Evolutionary conservation across 1,140 invertebrate species (phyloP).

Genomic region (Aplysia californica): DNA sequence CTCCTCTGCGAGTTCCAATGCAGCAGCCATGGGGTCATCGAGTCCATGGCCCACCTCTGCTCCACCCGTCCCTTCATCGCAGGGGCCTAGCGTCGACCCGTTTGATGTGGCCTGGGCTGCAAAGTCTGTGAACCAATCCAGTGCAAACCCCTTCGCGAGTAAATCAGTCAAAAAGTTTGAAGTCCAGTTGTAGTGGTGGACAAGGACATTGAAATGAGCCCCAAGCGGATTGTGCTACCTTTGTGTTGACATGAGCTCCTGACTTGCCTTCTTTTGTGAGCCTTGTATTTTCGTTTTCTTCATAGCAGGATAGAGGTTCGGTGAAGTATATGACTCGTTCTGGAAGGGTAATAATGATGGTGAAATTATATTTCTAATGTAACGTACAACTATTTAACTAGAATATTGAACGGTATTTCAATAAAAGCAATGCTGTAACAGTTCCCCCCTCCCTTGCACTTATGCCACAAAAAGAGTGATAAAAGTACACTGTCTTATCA

Average conservation of each 20-base stretch:
- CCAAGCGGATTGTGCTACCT: neutral
- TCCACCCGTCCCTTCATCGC: conserved; percentile 51
- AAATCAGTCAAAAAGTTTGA: conserved; percentile 72
- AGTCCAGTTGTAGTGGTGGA: conserved; percentile 70
- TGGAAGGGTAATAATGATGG: too few relatives aligned
- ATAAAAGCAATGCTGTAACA: too few relatives aligned
- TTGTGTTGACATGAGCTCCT: neutral
- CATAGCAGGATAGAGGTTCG: neutral
- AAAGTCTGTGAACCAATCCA: conserved; percentile 56
- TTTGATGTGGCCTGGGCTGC: conserved; percentile 90
- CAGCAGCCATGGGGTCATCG: conserved; percentile 22
- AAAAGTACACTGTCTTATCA: too few relatives aligned
- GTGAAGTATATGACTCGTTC: too few relatives aligned
- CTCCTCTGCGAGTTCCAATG: conserved; percentile 39
- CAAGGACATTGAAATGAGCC: too few relatives aligned
- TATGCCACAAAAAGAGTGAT: too few relatives aligned
- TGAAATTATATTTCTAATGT: too few relatives aligned
- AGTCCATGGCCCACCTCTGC: conserved; percentile 27
- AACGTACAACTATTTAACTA: too few relatives aligned
- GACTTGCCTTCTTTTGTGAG: neutral
- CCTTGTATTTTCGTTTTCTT: neutral
- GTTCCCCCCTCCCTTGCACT: too few relatives aligned
- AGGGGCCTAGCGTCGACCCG: conserved; percentile 73
- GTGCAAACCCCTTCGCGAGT: conserved; percentile 69
- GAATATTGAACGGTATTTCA: too few relatives aligned